Evolutionary conservation across 2,113 vertebrate genomes (phyloP).

Genomic region (Illadopsis cleaveri): DNA sequence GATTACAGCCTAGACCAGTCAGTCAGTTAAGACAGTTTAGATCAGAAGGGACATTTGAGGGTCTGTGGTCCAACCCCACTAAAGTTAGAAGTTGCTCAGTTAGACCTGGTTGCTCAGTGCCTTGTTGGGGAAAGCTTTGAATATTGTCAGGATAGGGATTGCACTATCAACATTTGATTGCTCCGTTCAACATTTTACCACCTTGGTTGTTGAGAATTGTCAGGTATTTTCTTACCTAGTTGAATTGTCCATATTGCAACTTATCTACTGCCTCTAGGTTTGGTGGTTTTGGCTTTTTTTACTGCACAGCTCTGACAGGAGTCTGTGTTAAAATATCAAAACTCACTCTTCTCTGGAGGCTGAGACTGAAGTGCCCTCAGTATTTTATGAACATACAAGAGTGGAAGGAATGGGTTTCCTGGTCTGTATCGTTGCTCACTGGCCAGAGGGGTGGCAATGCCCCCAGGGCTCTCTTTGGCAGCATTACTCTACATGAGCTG

Average conservation of each 20-base stretch:
- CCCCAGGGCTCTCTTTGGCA: not conserved
- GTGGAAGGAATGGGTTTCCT: not conserved
- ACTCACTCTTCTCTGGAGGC: not conserved
- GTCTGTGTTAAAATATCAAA: not conserved
- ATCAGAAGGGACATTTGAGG: not conserved
- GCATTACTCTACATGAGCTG: not conserved
- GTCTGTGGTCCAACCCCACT: not conserved
- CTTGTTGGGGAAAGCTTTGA: not conserved
- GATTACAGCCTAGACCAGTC: too few species aligned
- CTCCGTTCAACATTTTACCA: fast-evolving
- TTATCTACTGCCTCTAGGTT: not conserved
- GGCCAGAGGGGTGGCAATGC: not conserved
- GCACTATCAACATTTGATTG: not conserved
- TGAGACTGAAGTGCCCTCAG: not conserved
- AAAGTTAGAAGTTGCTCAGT: not conserved
- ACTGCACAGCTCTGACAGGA: not conserved
- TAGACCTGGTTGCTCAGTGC: not conserved
- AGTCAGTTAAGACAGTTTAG: not conserved
- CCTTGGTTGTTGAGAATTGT: not conserved
- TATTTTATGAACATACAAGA: not conserved
- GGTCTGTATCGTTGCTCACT: not conserved
- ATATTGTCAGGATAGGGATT: not conserved
- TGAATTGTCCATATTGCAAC: not conserved
- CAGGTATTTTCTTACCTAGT: not conserved
- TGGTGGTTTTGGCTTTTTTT: not conserved